Percentiles rank a stretch among this genome's conserved stretches.
Evolutionary conservation across 2,888 invertebrate species (phyloP).

Genomic region (Incurvaria masculella): DNA sequence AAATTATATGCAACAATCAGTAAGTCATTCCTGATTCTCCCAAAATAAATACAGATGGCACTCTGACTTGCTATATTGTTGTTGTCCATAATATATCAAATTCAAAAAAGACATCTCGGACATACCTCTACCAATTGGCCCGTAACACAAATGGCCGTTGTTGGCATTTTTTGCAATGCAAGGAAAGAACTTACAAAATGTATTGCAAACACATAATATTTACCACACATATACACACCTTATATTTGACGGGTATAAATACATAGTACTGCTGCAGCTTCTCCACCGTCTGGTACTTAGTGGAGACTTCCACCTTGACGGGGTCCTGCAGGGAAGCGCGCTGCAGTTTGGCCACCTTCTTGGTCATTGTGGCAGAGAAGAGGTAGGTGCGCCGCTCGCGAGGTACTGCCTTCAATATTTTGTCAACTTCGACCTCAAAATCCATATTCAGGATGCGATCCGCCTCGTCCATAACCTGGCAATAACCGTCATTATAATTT

Average conservation of each 20-base stretch:
- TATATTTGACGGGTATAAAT: conserved; percentile 94
- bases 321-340: conserved; percentile 93
- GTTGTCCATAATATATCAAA: too few relatives aligned
- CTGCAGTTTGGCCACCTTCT: conserved; percentile 84
- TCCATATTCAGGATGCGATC: conserved; percentile 99
- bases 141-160: too few relatives aligned
- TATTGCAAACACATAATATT: not conserved
- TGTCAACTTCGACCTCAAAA: conserved; percentile 96
- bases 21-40: too few relatives aligned
- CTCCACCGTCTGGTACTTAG: conserved; percentile 97
- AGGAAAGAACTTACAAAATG: not conserved
- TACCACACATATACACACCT: conserved; percentile 55
- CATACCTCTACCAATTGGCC: too few relatives aligned
- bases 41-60: too few relatives aligned
- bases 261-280: conserved; percentile 93
- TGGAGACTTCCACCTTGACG: conserved; percentile 93
- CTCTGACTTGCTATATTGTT: too few relatives aligned
- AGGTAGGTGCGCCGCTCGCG: conserved; percentile 87
- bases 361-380: conserved; percentile 99
- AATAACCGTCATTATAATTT: too few relatives aligned
- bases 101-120: too few relatives aligned
- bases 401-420: conserved; percentile 88
- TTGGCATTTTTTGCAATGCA: not conserved
- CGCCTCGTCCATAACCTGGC: conserved; percentile 96
- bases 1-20: too few relatives aligned